Evolutionary conservation across 2,113 vertebrate genomes (phyloP).

Genomic region (Platysternon megacephalum): DNA sequence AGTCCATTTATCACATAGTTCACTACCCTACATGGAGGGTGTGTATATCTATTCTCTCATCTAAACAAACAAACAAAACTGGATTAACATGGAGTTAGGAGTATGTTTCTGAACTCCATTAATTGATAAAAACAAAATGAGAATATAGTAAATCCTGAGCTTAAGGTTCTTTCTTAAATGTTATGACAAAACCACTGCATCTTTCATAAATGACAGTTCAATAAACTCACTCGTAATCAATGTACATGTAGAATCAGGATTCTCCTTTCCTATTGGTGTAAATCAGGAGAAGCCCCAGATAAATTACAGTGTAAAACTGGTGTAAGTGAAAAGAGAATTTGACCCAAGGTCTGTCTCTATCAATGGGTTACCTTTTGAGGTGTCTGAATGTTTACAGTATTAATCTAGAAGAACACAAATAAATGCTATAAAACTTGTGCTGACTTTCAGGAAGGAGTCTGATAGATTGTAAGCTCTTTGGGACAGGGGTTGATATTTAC

Average conservation of each 20-base stretch:
- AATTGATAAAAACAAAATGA: neutral
- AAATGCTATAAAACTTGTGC: neutral
- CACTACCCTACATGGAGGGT: neutral
- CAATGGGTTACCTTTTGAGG: fast-evolving
- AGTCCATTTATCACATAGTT: neutral
- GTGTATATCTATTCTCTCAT: neutral
- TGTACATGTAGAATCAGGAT: neutral
- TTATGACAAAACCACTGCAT: neutral
- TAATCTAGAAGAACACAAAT: neutral
- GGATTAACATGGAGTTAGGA: neutral
- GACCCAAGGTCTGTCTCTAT: neutral
- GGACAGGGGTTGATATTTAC: neutral
- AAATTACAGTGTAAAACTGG: neutral
- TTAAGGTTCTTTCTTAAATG: neutral
- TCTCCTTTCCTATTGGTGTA: neutral
- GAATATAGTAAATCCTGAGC: fast-evolving
- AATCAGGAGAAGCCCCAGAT: neutral
- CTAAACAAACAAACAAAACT: neutral
- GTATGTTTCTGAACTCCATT: neutral
- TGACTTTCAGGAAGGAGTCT: neutral
- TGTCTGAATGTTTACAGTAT: neutral
- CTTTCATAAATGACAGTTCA: neutral
- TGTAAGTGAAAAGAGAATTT: neutral
- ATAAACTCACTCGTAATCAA: neutral
- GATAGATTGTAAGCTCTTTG: neutral